Evolutionary conservation across 1,140 invertebrate species (phyloP).

Genomic region (Drosophila insularis): DNA sequence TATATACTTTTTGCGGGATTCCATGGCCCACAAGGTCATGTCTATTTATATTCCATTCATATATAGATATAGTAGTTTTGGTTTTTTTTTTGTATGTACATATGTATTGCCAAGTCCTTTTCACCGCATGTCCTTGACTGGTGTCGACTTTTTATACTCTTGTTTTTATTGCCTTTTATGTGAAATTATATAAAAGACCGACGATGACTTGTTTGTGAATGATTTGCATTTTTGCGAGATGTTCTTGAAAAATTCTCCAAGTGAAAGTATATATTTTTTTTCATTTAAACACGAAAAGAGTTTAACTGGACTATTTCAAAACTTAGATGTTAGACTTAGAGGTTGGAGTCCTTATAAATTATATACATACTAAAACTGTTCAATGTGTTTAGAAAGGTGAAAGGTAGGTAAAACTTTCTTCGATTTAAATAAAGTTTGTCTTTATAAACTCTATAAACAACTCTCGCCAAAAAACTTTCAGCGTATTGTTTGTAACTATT

Average conservation of each 20-base stretch:
- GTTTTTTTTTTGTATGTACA: background rate
- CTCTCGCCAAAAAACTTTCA: background rate
- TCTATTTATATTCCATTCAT: background rate
- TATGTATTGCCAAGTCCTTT: constrained; percentile 2
- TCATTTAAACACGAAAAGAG: too few relatives aligned
- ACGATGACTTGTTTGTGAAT: background rate
- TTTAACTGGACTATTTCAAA: too few relatives aligned
- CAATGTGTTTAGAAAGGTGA: too few relatives aligned
- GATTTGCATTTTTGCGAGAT: background rate
- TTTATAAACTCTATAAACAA: background rate
- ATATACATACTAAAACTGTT: too few relatives aligned
- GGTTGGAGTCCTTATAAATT: too few relatives aligned
- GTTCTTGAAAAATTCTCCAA: background rate
- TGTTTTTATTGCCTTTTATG: constrained; percentile 1
- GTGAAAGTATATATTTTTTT: background rate
- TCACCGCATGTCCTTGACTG: constrained; percentile 7
- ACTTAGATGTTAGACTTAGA: too few relatives aligned
- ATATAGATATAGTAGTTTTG: background rate
- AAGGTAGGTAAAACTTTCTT: too few relatives aligned
- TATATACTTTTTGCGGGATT: background rate
- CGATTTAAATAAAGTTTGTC: too few relatives aligned
- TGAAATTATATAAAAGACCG: constrained; percentile 2
- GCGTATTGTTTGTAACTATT: background rate
- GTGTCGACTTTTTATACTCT: background rate
- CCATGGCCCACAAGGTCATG: background rate